phyloP scores from a whole-genome alignment of 2,797 vertebrate species.

The Enteromius argenteus region DNA sequence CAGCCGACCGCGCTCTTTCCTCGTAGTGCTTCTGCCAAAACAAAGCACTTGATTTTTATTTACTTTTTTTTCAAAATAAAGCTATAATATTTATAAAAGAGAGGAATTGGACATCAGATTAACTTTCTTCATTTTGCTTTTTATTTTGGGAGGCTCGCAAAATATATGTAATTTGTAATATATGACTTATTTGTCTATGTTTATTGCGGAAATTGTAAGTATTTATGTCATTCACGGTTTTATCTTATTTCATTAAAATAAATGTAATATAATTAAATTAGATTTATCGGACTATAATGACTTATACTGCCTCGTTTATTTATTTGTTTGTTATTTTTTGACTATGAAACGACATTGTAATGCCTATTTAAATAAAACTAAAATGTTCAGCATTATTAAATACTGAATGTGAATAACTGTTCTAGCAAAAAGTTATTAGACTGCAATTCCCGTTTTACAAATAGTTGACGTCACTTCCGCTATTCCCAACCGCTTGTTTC shows the following conservation, averaged over 20 bases:
- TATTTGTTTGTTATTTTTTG: no score
- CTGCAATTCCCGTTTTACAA: conserved; percentile 42
- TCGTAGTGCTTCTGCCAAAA: background rate
- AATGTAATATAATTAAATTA: background rate
- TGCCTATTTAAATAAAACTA: background rate
- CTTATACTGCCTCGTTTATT: background rate
- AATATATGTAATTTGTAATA: background rate
- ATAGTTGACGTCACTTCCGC: conserved; percentile 40
- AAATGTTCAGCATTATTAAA: background rate
- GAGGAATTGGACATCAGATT: background rate
- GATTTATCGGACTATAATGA: background rate
- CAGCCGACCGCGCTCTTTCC: background rate
- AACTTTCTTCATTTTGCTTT: background rate
- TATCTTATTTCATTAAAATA: background rate
- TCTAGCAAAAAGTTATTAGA: background rate
- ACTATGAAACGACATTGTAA: background rate
- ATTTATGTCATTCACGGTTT: background rate
- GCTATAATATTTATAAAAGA: background rate
- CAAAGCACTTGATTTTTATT: background rate
- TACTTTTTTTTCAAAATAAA: background rate
- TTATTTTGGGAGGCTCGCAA: background rate
- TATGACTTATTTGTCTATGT: background rate
- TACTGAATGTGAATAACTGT: background rate
- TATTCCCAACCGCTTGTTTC: background rate
- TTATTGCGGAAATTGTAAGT: background rate